phyloP scores from a whole-genome alignment of 2,113 vertebrate species.

The Nerophis lumbriciformis region DNA sequence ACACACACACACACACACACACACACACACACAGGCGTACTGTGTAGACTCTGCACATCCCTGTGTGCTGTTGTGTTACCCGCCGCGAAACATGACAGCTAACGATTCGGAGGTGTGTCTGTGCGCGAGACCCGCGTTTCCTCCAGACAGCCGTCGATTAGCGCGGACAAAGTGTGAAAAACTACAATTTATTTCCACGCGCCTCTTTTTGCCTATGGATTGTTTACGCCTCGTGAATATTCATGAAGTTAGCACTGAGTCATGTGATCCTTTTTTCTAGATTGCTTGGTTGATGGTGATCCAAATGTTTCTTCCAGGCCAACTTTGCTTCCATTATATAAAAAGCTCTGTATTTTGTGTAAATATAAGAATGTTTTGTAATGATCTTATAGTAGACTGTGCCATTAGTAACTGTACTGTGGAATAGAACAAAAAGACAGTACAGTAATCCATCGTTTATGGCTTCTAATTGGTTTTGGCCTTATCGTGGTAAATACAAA shows the following conservation, averaged over 20 bases:
- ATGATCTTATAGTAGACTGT: no score
- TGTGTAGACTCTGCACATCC: conserved; percentile 54
- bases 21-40: conserved; percentile 20
- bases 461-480: no score
- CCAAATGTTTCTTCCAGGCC: no score
- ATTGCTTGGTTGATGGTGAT: no score
- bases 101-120: conserved; percentile 65
- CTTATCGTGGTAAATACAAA: no score
- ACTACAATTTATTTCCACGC: conserved; percentile 20
- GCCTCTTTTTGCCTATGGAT: conserved; percentile 10
- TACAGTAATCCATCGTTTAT: no score
- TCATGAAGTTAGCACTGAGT: neutral
- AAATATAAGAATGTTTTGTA: no score
- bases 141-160: conserved; percentile 66
- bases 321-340: no score
- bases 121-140: conserved; percentile 35
- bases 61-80: conserved; percentile 63
- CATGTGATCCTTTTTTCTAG: no score
- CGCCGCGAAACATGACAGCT: conserved; percentile 72
- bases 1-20: conserved; percentile 32
- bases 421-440: no score
- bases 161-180: conserved; percentile 33
- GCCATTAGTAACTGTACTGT: no score
- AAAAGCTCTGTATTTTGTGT: no score
- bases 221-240: conserved; percentile 2